Conservation (phyloP, 2,113 vertebrate species). For the Forbesichthys papilliferus region DNA sequence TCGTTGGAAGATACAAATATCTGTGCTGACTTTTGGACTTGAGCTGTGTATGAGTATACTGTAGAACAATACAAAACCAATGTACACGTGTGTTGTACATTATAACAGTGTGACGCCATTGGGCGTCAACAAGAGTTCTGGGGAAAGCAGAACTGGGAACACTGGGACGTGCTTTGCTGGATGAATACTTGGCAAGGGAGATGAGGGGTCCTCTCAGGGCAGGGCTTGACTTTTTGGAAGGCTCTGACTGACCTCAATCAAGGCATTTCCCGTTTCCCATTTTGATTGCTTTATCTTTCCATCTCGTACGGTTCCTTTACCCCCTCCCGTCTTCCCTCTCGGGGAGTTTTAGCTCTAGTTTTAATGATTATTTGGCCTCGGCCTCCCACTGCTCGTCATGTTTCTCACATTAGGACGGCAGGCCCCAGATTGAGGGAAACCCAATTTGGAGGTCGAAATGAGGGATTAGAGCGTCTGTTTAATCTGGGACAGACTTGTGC, state of each 20-base stretch:
- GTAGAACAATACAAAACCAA: too few relatives aligned
- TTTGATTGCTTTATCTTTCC: slow-evolving; percentile 51
- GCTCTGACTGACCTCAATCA: slow-evolving; percentile 57
- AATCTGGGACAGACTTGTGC: slow-evolving; percentile 78
- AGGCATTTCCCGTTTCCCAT: slow-evolving; percentile 22
- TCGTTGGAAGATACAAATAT: neutral
- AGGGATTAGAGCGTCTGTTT: slow-evolving; percentile 77
- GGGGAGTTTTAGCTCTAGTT: slow-evolving; percentile 60
- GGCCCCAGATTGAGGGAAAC: slow-evolving; percentile 75
- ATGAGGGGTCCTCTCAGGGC: slow-evolving; percentile 3
- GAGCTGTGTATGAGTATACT: neutral
- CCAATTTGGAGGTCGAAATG: slow-evolving; percentile 73
- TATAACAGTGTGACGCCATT: neutral
- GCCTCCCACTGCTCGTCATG: slow-evolving; percentile 54
- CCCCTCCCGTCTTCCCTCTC: slow-evolving; percentile 31
- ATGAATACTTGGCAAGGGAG: slow-evolving; percentile 38
- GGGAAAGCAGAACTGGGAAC: neutral
- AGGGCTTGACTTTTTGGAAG: slow-evolving; percentile 24
- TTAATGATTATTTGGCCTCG: slow-evolving; percentile 64
- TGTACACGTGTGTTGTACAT: neutral
- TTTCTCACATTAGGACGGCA: slow-evolving; percentile 65
- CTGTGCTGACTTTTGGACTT: neutral
- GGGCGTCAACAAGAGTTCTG: neutral
- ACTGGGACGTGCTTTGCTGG: slow-evolving; percentile 10
- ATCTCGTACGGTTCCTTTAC: slow-evolving; percentile 18